phyloP scores from a whole-genome alignment of 2,888 invertebrate species.

The Drosophila hamatofila region DNA sequence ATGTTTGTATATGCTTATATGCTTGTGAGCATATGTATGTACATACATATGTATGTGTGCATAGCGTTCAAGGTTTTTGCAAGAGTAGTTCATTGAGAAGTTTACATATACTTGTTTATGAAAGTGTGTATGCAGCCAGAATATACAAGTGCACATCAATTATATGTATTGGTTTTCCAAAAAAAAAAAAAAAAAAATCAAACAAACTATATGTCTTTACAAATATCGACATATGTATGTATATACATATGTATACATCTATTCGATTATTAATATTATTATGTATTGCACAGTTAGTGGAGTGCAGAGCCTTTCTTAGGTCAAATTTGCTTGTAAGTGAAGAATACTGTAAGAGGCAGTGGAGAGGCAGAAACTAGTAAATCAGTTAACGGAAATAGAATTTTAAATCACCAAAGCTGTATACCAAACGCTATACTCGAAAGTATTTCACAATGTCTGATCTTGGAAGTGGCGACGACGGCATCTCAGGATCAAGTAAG shows the following conservation, averaged over 20 bases:
- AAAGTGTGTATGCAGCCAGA: neutral
- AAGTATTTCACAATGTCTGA: slow-evolving; percentile 88
- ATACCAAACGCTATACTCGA: neutral
- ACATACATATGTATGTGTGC: slow-evolving; percentile 7
- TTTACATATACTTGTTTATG: slow-evolving; percentile 14
- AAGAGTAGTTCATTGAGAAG: slow-evolving; percentile 39
- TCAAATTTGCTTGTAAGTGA: slow-evolving; percentile 21
- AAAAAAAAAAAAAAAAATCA: neutral
- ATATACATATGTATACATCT: neutral
- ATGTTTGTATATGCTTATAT: slow-evolving; percentile 1
- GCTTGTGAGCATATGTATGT: slow-evolving; percentile 6
- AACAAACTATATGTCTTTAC: no score
- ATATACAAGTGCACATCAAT: neutral
- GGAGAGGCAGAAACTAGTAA: neutral
- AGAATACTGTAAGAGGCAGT: slow-evolving; percentile 12
- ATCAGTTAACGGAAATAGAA: slow-evolving; percentile 4
- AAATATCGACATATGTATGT: neutral
- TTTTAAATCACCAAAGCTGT: neutral
- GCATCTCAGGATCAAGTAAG: slow-evolving; percentile 92
- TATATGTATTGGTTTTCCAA: neutral
- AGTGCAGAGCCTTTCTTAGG: slow-evolving; percentile 37
- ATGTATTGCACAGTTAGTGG: slow-evolving; percentile 19
- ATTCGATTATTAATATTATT: neutral
- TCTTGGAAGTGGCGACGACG: slow-evolving; percentile 92
- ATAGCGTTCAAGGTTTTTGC: slow-evolving; percentile 59